These are phyloP conservation scores for Corydoras maculifer DNA, from an alignment of 2,113 vertebrate species.

Conservation along the genomic window DNA sequence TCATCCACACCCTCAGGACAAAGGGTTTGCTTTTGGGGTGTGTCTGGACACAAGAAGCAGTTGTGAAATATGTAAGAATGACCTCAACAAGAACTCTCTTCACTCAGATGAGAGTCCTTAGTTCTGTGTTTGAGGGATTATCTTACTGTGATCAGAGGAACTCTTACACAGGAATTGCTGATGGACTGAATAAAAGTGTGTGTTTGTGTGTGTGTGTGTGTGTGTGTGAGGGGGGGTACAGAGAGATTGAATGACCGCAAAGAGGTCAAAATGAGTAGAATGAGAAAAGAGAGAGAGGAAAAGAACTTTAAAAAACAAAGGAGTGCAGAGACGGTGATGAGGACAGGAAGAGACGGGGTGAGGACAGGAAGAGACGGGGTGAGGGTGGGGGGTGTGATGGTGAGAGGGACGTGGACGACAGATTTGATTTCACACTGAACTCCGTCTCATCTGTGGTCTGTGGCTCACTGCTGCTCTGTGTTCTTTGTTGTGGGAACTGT, in stretches of 20 bases:
- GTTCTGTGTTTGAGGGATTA: conserved; percentile 23
- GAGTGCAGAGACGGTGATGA: not conserved
- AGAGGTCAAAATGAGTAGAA: not conserved
- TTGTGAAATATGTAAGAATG: not conserved
- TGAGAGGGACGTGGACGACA: too few species aligned
- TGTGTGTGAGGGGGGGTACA: too few species aligned
- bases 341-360: not conserved
- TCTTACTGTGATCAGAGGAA: conserved; percentile 1
- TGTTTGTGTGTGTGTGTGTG: too few species aligned
- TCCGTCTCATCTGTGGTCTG: too few species aligned
- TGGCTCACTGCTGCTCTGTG: too few species aligned
- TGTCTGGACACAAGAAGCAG: not conserved
- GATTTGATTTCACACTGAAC: not conserved
- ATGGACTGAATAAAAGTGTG: not conserved
- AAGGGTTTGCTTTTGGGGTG: too few species aligned
- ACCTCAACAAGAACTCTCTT: conserved; percentile 10
- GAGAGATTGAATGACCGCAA: conserved; percentile 6
- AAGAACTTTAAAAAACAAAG: not conserved
- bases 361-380: not conserved
- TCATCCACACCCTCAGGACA: too few species aligned
- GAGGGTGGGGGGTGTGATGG: not conserved
- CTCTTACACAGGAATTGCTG: not conserved
- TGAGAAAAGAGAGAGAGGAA: not conserved
- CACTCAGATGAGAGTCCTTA: conserved; percentile 7
- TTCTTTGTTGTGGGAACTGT: too few species aligned